A percentile compares a stretch with the other conserved stretches of the same genome.
These are phyloP conservation scores for Ascaphus truei DNA, from an alignment of 2,113 vertebrate species.

Conservation along the genomic window DNA sequence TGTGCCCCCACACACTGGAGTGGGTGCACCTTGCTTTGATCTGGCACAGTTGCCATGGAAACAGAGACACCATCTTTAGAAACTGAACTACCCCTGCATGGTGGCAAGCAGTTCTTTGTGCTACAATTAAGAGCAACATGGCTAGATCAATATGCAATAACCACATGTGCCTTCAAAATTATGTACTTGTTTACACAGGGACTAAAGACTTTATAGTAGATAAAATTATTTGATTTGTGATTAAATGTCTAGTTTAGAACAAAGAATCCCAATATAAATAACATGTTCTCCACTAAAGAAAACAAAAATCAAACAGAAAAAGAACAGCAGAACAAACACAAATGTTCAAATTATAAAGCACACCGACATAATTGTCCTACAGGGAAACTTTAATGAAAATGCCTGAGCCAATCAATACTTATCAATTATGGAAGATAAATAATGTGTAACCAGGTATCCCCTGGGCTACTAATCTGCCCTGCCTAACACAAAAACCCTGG, in stretches of 20 bases:
- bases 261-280: too few species aligned
- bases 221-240: not conserved
- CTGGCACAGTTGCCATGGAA: slow-evolving; percentile 14
- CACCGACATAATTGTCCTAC: too few species aligned
- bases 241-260: not conserved
- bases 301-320: too few species aligned
- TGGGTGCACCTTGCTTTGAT: slow-evolving; percentile 33
- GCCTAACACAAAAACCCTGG: too few species aligned
- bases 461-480: too few species aligned
- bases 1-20: slow-evolving; percentile 29
- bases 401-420: too few species aligned
- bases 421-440: too few species aligned
- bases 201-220: not conserved
- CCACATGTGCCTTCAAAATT: not conserved
- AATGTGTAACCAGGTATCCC: too few species aligned
- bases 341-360: too few species aligned
- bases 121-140: slow-evolving; percentile 2
- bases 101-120: slow-evolving; percentile 5
- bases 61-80: slow-evolving; percentile 19
- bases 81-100: slow-evolving; percentile 21
- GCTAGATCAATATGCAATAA: not conserved
- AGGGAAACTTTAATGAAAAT: too few species aligned
- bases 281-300: too few species aligned
- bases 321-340: too few species aligned
- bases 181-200: not conserved